Percentiles rank a stretch among this genome's conserved stretches.
These are phyloP conservation scores for Myotis daubentonii DNA, from an alignment of 2,797 vertebrate species.

Conservation along the genomic window DNA sequence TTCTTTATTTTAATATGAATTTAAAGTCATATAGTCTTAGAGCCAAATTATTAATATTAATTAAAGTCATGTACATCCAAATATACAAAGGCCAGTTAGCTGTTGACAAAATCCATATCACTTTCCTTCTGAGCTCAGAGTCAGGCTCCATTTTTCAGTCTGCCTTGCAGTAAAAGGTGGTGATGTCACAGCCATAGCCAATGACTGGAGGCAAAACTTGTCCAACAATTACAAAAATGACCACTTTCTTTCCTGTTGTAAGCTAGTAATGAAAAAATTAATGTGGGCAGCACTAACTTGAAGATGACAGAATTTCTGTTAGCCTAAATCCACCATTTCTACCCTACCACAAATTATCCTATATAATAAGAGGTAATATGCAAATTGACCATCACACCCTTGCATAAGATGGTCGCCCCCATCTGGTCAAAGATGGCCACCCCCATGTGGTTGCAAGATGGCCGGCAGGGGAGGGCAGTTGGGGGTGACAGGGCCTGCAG, in stretches of 20 bases:
- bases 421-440: too few species aligned
- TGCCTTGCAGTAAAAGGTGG: background rate
- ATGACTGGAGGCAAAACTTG: background rate
- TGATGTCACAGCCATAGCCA: background rate
- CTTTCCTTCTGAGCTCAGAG: background rate
- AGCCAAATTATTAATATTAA: background rate
- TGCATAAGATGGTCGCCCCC: too few species aligned
- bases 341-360: background rate
- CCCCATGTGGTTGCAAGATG: too few species aligned
- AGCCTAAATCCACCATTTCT: background rate
- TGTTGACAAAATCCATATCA: background rate
- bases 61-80: background rate
- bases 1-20: background rate
- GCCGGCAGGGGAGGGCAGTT: too few species aligned
- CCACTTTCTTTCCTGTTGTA: background rate
- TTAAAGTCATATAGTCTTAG: background rate
- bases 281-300: accelerated
- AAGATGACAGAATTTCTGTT: background rate
- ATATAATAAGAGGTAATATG: too few species aligned
- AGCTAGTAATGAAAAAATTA: background rate
- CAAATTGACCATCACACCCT: too few species aligned
- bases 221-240: background rate
- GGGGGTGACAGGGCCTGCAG: too few species aligned
- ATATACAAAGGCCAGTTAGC: background rate
- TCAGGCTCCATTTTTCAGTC: background rate